phyloP scores from a whole-genome alignment of 1,140 invertebrate species.

The Drosophila sucinea region DNA sequence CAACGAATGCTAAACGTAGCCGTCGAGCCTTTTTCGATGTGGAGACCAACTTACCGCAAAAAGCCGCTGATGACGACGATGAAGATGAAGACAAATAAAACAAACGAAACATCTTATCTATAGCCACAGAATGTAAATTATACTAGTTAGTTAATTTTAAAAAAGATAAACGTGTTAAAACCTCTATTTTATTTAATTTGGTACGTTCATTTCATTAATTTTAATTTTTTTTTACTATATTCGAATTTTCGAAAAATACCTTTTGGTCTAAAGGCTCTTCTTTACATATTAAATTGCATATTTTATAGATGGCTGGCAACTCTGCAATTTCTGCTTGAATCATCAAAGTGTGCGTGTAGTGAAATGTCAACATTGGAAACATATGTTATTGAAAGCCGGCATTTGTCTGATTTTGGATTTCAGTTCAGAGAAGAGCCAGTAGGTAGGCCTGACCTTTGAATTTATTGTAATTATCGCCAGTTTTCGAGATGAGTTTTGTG shows the following conservation, averaged over 20 bases:
- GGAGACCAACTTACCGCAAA: constrained; percentile 36
- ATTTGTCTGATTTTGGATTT: too few species aligned
- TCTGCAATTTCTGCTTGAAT: neutral
- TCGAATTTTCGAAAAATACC: too few species aligned
- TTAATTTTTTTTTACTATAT: too few species aligned
- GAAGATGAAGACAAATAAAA: constrained; percentile 11
- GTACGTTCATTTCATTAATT: neutral
- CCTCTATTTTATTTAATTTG: neutral
- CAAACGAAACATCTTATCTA: too few species aligned
- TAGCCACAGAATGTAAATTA: constrained; percentile 4
- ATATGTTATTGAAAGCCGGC: too few species aligned
- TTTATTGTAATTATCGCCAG: neutral
- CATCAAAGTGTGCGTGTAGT: neutral
- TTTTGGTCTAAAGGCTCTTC: too few species aligned
- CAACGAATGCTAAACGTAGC: constrained; percentile 54
- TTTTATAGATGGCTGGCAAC: neutral
- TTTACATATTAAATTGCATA: too few species aligned
- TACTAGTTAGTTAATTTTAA: constrained; percentile 1
- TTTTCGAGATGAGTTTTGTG: constrained; percentile 27
- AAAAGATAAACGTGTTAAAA: neutral
- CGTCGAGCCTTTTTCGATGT: constrained; percentile 67
- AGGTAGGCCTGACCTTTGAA: neutral
- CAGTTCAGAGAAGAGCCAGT: too few species aligned
- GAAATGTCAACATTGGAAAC: neutral
- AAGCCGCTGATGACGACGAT: constrained; percentile 41